Evolutionary conservation across 2,797 vertebrate genomes (phyloP).

Genomic region (Kryptopterus vitreolus): DNA sequence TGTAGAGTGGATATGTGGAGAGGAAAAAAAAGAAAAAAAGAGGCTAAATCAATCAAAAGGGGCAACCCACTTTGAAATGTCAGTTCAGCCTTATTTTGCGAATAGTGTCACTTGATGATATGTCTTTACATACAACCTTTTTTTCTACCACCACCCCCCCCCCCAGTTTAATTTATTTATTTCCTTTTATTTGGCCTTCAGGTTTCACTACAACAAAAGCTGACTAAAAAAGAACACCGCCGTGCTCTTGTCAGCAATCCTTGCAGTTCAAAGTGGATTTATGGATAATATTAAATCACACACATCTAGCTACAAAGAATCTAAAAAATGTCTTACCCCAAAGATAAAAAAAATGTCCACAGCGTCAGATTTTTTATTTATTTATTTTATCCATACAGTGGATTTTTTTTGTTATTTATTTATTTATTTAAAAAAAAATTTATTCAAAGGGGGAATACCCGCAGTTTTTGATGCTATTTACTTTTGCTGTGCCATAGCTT

Average conservation of each 20-base stretch:
- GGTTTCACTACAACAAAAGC: constrained; percentile 20
- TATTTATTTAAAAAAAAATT: too few relatives aligned
- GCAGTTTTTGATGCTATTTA: constrained; percentile 77
- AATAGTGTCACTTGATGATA: constrained; percentile 16
- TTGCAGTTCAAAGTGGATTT: constrained; percentile 25
- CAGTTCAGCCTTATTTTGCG: neutral
- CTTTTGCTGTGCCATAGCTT: constrained; percentile 72
- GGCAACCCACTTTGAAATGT: constrained; percentile 35
- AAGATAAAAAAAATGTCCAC: constrained; percentile 54
- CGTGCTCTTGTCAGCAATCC: constrained; percentile 17
- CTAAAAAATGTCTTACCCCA: constrained; percentile 62
- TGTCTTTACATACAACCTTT: neutral
- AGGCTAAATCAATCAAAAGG: constrained; percentile 51
- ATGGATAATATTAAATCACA: constrained; percentile 58
- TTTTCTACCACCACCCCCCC: too few relatives aligned
- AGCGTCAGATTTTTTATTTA: constrained; percentile 47
- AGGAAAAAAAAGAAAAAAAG: constrained; percentile 36
- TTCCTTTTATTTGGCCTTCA: constrained; percentile 6
- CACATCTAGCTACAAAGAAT: constrained; percentile 51
- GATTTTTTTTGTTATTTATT: too few relatives aligned
- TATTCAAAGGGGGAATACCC: constrained; percentile 67
- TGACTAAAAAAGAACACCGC: constrained; percentile 21
- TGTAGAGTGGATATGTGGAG: constrained; percentile 45
- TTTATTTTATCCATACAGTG: constrained; percentile 49
- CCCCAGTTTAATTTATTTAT: too few relatives aligned